A percentile compares a stretch with the other conserved stretches of the same genome.
These are phyloP conservation scores for Sarcophaga carnaria DNA, from an alignment of 2,888 invertebrate genomes.

Conservation along the genomic window DNA sequence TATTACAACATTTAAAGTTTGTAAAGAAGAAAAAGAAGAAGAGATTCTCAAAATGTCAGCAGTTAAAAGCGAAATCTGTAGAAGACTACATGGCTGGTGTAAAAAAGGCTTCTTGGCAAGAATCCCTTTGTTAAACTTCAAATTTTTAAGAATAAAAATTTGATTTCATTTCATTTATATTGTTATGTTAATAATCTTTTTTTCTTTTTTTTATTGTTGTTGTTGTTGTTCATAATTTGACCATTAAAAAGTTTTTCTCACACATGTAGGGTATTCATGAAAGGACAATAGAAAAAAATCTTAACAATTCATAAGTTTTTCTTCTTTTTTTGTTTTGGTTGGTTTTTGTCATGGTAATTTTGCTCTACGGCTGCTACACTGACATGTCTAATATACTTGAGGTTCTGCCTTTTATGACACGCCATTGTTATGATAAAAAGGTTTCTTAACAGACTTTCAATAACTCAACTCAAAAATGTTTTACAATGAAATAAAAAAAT, in stretches of 20 bases:
- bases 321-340: slow-evolving; percentile 38
- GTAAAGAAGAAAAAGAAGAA: not conserved
- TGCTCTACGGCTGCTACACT: slow-evolving; percentile 34
- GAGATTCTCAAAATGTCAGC: not conserved
- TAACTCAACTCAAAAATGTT: slow-evolving; percentile 64
- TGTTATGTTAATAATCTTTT: slow-evolving; percentile 37
- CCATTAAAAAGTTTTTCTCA: slow-evolving; percentile 40
- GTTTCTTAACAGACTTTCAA: slow-evolving; percentile 67
- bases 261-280: slow-evolving; percentile 46
- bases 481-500: slow-evolving; percentile 35
- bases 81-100: not conserved
- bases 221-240: not conserved
- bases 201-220: slow-evolving; percentile 8
- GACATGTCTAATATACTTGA: slow-evolving; percentile 67
- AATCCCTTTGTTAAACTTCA: not conserved
- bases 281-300: slow-evolving; percentile 60
- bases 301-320: slow-evolving; percentile 55
- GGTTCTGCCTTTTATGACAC: slow-evolving; percentile 60
- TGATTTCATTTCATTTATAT: slow-evolving; percentile 7
- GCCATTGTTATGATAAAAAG: slow-evolving; percentile 69
- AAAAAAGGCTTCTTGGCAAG: not conserved
- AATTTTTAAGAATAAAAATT: not conserved
- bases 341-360: slow-evolving; percentile 24
- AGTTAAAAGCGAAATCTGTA: not conserved
- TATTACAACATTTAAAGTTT: not conserved